Base-by-base conservation (phyloP, 2,888 invertebrate genomes). In the Eucera pruinosa region DNA sequence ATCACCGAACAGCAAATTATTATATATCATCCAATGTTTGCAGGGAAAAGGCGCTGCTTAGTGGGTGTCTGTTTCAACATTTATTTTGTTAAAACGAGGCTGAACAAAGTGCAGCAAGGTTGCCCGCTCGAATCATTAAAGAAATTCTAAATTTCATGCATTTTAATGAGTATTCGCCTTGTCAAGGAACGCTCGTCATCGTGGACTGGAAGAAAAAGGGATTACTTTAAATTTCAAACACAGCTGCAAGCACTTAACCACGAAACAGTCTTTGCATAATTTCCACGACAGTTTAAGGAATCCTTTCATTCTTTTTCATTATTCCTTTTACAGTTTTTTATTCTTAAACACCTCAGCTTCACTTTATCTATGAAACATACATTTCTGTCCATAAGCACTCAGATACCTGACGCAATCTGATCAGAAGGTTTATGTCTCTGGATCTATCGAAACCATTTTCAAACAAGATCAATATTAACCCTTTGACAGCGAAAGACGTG, bases 91-190 rank as follows among this genome's bases (percentile, higher is more conserved):
- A 15, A 58, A 23, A 18, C 36, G 6, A 2, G 13, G 50, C 15
- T 18, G 39, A 57, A 25, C 20, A 6, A n/a, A 9, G 7, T n/a
- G 25, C 2, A 25, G 11, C 15, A 2, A 23, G n/a, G 18, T 13
- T 33, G 45, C 15, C 30, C 23, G 39, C 30, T 18, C 15, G 25
- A 27, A 11, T 45, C 20, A 25, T 52, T 18, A 41, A 58, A 52
- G 50, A 41, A 45, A 48, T 50, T 36, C 36, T 39, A 62, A 50
- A 58, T 64, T 58, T 72, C 73, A 58, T 71, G 2, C 57, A 72
- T 72, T 58, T 45, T 41, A 50, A 74, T 72, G 57, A 52, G 23
- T 15, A 11, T 23, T 5, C n/a, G 7, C 67, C 39, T 39, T 45
- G 45, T 23, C 52, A 23, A 27, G 43, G 13, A n/a, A 11, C 25